phyloP scores from a whole-genome alignment of 2,797 vertebrate species.

The Ctenochaetus hawaiiensis region DNA sequence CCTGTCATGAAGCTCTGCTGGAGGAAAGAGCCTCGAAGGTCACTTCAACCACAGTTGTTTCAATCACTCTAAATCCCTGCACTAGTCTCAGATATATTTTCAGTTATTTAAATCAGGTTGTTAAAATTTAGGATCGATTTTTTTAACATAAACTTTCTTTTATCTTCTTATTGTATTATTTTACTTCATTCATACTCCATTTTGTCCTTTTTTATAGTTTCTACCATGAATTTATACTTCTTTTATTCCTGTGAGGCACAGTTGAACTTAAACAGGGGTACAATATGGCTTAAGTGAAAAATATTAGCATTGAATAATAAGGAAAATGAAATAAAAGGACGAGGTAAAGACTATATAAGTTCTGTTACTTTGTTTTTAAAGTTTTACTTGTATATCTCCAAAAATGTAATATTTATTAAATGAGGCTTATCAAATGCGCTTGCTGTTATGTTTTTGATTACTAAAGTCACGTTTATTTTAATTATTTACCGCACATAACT shows the following conservation, averaged over 20 bases:
- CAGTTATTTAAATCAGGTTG: not conserved
- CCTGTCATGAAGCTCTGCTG: conserved; percentile 13
- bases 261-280: not conserved
- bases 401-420: not conserved
- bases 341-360: not conserved
- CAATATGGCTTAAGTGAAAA: no score
- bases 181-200: not conserved
- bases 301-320: not conserved
- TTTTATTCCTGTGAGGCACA: no score
- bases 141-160: no score
- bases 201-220: no score
- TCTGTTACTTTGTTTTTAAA: not conserved
- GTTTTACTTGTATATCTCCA: not conserved
- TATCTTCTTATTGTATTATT: not conserved
- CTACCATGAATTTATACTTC: not conserved
- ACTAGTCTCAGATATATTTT: not conserved
- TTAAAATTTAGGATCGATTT: no score
- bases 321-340: not conserved
- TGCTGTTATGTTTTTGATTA: not conserved
- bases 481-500: no score
- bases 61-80: no score
- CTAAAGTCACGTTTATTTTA: not conserved
- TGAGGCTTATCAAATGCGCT: not conserved
- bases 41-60: not conserved
- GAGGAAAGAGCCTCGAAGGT: not conserved